Percentiles rank a stretch among this genome's conserved stretches.
Conservation (phyloP, 2,797 vertebrate species). For the Poecilia gillii region DNA sequence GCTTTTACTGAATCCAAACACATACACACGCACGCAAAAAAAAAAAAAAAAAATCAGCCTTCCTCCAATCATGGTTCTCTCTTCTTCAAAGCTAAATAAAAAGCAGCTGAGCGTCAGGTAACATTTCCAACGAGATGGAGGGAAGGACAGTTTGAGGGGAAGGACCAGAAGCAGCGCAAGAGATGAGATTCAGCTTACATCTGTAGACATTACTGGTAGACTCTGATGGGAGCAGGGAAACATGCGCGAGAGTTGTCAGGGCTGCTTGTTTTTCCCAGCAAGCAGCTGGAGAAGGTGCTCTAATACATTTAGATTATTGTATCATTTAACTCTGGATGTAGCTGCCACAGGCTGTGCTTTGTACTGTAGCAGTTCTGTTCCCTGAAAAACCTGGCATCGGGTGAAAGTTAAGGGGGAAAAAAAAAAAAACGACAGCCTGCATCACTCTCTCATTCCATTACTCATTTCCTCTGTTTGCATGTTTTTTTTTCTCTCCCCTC, state of each 20-base stretch:
- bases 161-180: conserved; percentile 18
- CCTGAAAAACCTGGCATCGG: conserved; percentile 40
- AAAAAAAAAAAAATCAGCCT: conserved; percentile 8
- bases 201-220: conserved; percentile 51
- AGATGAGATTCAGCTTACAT: conserved; percentile 53
- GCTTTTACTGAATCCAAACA: conserved; percentile 24
- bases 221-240: conserved; percentile 37
- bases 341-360: conserved; percentile 50
- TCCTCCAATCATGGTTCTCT: conserved; percentile 7
- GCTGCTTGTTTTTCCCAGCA: conserved; percentile 28
- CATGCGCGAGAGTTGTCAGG: conserved; percentile 36
- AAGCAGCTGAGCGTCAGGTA: conserved; percentile 41
- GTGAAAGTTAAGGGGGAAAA: conserved; percentile 16
- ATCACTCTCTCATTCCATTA: conserved; percentile 54
- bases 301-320: conserved; percentile 21
- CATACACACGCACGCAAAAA: not conserved
- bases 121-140: conserved; percentile 35
- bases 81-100: conserved; percentile 42
- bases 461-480: conserved; percentile 58
- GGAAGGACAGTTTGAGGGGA: conserved; percentile 16
- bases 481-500: not conserved
- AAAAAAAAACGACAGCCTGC: conserved; percentile 15
- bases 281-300: conserved; percentile 15
- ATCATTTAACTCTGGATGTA: conserved; percentile 47
- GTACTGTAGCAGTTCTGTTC: conserved; percentile 38